Evolutionary conservation across 2,113 vertebrate genomes (phyloP).

Genomic region (Pygoscelis antarcticus): DNA sequence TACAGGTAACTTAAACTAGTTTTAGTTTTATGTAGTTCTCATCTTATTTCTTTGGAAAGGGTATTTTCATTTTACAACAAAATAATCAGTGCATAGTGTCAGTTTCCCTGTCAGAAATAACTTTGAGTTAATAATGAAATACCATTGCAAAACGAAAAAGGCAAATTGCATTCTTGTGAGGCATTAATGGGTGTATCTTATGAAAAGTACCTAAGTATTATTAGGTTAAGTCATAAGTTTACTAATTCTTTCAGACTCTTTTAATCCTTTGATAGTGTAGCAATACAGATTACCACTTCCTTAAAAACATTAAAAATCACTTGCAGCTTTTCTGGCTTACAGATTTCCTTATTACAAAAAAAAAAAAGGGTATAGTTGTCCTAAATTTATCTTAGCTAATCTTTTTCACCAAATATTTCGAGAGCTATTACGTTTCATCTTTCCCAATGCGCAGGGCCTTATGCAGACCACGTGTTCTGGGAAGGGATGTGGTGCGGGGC

Average conservation of each 20-base stretch:
- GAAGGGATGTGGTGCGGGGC: neutral
- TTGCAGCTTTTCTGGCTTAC: neutral
- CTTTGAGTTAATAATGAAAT: neutral
- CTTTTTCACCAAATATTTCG: neutral
- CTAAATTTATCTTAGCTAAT: neutral
- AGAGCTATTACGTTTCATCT: neutral
- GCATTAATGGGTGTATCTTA: neutral
- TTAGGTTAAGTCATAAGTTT: neutral
- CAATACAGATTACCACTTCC: neutral
- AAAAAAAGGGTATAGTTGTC: neutral
- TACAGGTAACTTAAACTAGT: constrained; percentile 75
- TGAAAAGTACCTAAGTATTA: neutral
- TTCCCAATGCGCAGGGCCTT: neutral
- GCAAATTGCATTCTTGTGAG: neutral
- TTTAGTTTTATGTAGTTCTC: neutral
- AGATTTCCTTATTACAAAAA: neutral
- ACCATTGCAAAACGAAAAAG: neutral
- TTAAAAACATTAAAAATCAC: neutral
- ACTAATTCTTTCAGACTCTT: neutral
- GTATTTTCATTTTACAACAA: neutral
- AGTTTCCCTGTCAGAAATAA: neutral
- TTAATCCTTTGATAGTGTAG: neutral
- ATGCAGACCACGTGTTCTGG: neutral
- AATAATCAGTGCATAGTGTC: neutral
- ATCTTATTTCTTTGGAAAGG: neutral